Evolutionary conservation across 2,113 vertebrate species (phyloP).

Genomic region (Mesembrinibis cayennensis): DNA sequence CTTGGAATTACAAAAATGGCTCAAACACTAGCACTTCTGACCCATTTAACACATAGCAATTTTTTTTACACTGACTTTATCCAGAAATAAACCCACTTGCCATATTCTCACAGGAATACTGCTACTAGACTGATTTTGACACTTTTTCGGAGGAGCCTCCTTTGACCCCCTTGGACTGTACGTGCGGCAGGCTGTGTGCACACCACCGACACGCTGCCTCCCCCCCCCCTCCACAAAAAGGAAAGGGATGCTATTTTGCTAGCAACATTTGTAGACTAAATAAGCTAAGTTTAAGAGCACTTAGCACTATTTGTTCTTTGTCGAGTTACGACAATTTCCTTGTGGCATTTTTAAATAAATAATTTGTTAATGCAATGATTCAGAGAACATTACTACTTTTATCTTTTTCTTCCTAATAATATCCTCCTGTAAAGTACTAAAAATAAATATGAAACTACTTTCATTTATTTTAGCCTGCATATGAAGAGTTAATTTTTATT

Average conservation of each 20-base stretch:
- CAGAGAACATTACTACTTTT: neutral
- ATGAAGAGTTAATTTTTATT: neutral
- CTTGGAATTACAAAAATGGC: neutral
- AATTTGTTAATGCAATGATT: neutral
- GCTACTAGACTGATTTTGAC: neutral
- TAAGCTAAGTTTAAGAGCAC: neutral
- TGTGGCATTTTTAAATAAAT: neutral
- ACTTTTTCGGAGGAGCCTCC: neutral
- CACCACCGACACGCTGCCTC: rapidly evolving
- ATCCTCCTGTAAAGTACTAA: neutral
- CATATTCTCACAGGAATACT: neutral
- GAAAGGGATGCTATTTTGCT: neutral
- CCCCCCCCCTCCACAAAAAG: neutral
- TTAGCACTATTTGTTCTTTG: neutral
- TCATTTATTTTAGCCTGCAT: neutral
- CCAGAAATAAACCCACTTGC: slow-evolving; percentile 1
- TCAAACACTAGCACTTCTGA: neutral
- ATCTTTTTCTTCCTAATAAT: neutral
- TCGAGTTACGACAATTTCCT: neutral
- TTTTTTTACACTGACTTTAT: neutral
- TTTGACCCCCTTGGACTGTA: neutral
- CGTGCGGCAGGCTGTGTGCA: too few relatives aligned
- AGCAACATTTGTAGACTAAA: neutral
- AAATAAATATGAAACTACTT: neutral
- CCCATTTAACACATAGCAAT: neutral